Conservation (phyloP, 2,888 invertebrate species). For the Mimumesa dahlbomi region DNA sequence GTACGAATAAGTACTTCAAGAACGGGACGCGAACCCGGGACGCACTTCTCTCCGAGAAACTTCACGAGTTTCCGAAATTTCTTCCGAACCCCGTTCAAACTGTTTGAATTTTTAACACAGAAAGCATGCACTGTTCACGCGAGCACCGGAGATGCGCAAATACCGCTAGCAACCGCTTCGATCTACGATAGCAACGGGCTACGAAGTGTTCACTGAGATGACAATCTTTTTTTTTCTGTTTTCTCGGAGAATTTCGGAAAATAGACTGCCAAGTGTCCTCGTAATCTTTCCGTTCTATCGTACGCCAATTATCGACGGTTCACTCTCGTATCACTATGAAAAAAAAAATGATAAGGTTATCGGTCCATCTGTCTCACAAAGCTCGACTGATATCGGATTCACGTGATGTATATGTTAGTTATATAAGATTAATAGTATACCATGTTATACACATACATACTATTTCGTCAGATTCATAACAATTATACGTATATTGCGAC, state of each 20-base stretch:
- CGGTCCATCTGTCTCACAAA: not conserved
- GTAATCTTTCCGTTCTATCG: constrained; percentile 9
- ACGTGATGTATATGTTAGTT: not conserved
- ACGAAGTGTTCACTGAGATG: not conserved
- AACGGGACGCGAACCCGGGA: not conserved
- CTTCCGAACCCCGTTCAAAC: not conserved
- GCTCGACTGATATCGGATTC: not conserved
- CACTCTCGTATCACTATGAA: constrained; percentile 21
- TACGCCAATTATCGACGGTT: constrained; percentile 21
- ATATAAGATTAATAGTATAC: not conserved
- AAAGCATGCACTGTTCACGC: constrained; percentile 44
- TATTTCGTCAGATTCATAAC: too few species aligned
- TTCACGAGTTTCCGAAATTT: not conserved
- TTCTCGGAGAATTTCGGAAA: constrained; percentile 4
- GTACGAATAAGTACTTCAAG: constrained; percentile 20
- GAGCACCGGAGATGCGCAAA: constrained; percentile 21
- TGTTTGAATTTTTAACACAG: constrained; percentile 17
- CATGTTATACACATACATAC: too few species aligned
- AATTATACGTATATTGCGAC: too few species aligned
- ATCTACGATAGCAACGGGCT: too few species aligned
- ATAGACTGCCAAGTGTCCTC: constrained; percentile 21
- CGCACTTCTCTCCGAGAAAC: not conserved
- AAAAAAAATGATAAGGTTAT: constrained; percentile 4
- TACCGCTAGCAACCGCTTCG: too few species aligned
- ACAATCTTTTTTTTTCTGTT: not conserved